A percentile compares a stretch with the other conserved stretches of the same genome.
These are phyloP conservation scores for Trematomus bernacchii DNA, from an alignment of 2,797 vertebrate genomes.

Conservation along the genomic window DNA sequence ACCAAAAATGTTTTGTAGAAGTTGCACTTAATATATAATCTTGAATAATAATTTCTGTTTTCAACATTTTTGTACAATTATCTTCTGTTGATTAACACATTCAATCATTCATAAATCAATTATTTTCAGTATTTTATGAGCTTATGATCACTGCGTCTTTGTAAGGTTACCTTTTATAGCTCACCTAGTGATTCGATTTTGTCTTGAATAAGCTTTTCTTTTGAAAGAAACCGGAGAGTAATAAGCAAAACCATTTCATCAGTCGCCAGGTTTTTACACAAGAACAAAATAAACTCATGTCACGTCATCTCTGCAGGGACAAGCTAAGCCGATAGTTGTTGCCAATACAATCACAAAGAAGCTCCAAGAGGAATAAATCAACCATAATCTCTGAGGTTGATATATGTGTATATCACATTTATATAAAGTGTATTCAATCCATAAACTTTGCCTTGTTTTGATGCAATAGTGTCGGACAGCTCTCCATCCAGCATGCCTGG, in stretches of 20 bases:
- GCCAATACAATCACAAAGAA: background rate
- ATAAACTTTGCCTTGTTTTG: background rate
- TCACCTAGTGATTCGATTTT: background rate
- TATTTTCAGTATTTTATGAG: background rate
- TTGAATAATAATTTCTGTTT: too few relatives aligned
- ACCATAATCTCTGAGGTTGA: background rate
- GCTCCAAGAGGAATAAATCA: background rate
- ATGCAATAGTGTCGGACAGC: background rate
- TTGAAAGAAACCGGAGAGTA: background rate
- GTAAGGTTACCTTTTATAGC: background rate
- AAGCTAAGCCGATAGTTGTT: background rate
- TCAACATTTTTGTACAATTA: too few relatives aligned
- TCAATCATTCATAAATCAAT: background rate
- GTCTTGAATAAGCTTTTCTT: background rate
- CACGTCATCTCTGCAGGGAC: background rate
- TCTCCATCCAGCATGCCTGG: background rate
- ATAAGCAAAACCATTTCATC: background rate
- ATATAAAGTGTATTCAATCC: background rate
- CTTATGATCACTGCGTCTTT: background rate
- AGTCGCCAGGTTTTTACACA: background rate
- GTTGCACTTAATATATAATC: too few relatives aligned
- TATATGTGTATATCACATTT: background rate
- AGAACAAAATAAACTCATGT: slow-evolving; percentile 13
- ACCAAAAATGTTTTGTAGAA: background rate
- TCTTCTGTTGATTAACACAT: background rate